phyloP scores from a whole-genome alignment of 2,888 invertebrate genomes.

The Panzeria rudis region DNA sequence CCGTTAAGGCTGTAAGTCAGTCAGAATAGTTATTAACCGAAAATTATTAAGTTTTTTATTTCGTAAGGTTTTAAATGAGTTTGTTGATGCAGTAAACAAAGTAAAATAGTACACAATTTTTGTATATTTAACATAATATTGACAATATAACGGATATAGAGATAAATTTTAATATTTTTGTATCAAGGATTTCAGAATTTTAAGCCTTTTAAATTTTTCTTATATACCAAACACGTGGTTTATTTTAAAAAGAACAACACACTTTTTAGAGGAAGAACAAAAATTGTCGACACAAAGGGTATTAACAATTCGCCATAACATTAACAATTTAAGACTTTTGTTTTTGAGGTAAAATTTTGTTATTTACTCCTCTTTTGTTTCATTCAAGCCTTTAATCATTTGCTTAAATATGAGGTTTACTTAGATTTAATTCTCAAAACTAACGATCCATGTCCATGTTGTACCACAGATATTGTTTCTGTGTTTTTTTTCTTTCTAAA shows the following conservation, averaged over 20 bases:
- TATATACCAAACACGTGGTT: no score
- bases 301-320: background rate
- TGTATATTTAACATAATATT: background rate
- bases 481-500: background rate
- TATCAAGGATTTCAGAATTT: background rate
- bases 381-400: conserved; percentile 67
- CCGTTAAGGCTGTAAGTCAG: conserved; percentile 14
- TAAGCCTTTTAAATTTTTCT: no score
- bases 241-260: no score
- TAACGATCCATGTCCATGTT: conserved; percentile 37
- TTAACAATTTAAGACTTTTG: background rate
- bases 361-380: conserved; percentile 50
- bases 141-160: background rate
- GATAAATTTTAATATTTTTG: background rate
- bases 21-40: background rate
- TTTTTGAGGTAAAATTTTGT: conserved; percentile 26
- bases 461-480: background rate
- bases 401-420: conserved; percentile 63
- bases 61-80: background rate
- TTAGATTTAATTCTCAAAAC: conserved; percentile 33
- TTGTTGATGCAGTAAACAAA: background rate
- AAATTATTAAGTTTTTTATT: background rate
- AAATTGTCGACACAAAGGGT: background rate
- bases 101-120: background rate
- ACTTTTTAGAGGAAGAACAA: background rate